Conservation (phyloP, 2,797 vertebrate species). For the Melanotaenia pygmaea region DNA sequence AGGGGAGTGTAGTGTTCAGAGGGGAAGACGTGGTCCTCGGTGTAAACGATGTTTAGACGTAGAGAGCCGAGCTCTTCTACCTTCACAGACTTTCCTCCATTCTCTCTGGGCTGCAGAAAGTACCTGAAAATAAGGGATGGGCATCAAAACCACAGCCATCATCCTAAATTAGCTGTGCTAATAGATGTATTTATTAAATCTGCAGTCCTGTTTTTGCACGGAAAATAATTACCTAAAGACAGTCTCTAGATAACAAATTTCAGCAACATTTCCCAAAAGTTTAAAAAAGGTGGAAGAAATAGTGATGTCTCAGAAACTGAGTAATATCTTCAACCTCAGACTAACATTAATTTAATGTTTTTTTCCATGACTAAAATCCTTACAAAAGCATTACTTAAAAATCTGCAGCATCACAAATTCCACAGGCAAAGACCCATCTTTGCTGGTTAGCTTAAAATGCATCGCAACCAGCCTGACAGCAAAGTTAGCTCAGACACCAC, state of each 20-base stretch:
- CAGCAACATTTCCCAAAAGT: too few relatives aligned
- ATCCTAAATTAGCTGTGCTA: neutral
- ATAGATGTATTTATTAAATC: neutral
- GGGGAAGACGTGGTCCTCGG: conserved; percentile 97
- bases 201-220: neutral
- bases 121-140: conserved; percentile 84
- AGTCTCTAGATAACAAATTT: neutral
- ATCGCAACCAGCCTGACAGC: neutral
- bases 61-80: conserved; percentile 95
- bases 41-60: conserved; percentile 97
- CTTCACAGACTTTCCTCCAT: conserved; percentile 92
- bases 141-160: neutral
- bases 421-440: neutral
- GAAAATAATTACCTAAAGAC: neutral
- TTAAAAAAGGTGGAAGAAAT: too few relatives aligned
- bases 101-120: conserved; percentile 96
- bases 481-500: neutral
- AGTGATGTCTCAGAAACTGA: too few relatives aligned
- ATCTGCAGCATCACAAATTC: neutral
- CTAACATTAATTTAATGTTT: too few relatives aligned
- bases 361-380: too few relatives aligned
- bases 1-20: conserved; percentile 93
- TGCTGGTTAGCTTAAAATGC: too few relatives aligned
- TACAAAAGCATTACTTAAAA: neutral
- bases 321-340: too few relatives aligned